Conservation (phyloP, 2,113 vertebrate species). For the Mormoops blainvillei region DNA sequence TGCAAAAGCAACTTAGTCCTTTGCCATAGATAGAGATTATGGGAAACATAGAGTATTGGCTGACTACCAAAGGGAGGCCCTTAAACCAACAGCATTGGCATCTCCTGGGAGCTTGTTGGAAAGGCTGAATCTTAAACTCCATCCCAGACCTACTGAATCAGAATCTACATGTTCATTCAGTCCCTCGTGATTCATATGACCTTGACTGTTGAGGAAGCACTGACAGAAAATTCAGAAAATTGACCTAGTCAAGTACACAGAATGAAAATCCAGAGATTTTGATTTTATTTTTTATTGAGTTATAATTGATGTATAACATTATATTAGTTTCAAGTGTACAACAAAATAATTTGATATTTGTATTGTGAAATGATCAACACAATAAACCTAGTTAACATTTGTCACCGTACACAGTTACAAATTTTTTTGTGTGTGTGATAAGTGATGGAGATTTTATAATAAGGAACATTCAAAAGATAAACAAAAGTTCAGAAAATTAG, state of each 20-base stretch:
- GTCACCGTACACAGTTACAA: not conserved
- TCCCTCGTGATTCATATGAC: not conserved
- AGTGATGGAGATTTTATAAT: not conserved
- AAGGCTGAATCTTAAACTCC: not conserved
- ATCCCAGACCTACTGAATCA: not conserved
- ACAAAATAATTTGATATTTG: not conserved
- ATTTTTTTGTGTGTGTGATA: not conserved
- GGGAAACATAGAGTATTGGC: not conserved
- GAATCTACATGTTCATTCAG: not conserved
- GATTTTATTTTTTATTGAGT: not conserved
- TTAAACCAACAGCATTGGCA: not conserved
- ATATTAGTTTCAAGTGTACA: not conserved
- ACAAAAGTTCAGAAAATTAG: not conserved
- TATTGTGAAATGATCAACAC: not conserved
- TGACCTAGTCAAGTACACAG: not conserved
- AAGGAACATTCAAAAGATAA: not conserved
- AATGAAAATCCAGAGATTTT: not conserved
- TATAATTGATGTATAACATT: not conserved
- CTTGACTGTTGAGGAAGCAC: not conserved
- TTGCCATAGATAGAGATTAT: not conserved
- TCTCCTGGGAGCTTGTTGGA: not conserved
- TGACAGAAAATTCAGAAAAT: not conserved
- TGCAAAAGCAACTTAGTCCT: not conserved
- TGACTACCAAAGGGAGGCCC: not conserved
- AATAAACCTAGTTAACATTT: not conserved